Evolutionary conservation across 1,140 invertebrate genomes (phyloP), one percentile per base, ranked within the genome.

Genomic region (Tribolium castaneum): DNA sequence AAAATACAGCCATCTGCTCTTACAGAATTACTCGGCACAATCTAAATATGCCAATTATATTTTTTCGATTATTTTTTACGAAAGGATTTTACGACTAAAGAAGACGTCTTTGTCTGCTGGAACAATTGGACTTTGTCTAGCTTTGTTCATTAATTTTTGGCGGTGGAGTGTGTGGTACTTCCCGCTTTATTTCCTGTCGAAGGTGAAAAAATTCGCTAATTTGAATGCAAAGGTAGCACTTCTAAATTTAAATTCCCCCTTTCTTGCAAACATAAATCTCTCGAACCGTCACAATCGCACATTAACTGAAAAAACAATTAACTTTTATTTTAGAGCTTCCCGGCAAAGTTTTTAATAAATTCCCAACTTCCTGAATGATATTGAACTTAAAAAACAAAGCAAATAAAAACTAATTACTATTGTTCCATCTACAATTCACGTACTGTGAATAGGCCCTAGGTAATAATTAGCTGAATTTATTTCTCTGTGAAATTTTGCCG

Each of bases 1-100:
- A 25, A 30, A 73, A 51, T 51, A 25, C 71, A 54, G 52, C 49
- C 71, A 73, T 73, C 52, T 50, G 49, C 13, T 54, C 50, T 6
- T n/a, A 14, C 59, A 6, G 19, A 25, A 0, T 62, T 13, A 30
- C 5, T 35, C 25, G 4, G 34, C 7, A 34, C 30, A 14, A 35
- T 66, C 2, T 35, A 35, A 66, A 66, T 66, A 6, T 13, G 3
- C 25, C 13, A 39, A 66, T 66, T 39, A 66, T 35, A 14, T 35
- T 34, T 34, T 22, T 30, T 30, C 25, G 25, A 30, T 30, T 30
- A 4, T 0, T 30, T 30, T 30, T 30, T 6, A 30, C 25, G 16
- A 19, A 39, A 39, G 34, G 3, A 39, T 45, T 45, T 45, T 45
- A 45, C 39, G 5, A 1, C 25, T 2, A 45, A 45, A 45, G 39